Conservation (phyloP, 2,797 vertebrate genomes). For the Coilia nasus region DNA sequence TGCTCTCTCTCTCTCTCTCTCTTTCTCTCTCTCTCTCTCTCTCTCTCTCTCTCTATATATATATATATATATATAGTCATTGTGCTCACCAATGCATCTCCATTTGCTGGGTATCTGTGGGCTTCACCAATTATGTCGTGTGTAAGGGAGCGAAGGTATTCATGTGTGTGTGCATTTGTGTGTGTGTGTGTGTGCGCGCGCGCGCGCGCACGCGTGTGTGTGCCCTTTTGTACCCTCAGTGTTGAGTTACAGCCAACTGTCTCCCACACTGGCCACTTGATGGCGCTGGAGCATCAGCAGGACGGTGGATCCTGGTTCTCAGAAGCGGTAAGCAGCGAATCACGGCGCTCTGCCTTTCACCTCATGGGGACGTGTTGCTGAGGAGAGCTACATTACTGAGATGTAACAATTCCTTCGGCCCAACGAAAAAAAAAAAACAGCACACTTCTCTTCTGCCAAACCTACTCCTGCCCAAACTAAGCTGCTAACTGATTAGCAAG, state of each 20-base stretch:
- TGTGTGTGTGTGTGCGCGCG: slow-evolving; percentile 20
- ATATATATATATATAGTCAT: not conserved
- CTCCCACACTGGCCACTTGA: slow-evolving; percentile 48
- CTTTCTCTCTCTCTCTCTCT: not conserved
- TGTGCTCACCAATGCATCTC: slow-evolving; percentile 14
- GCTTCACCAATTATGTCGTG: slow-evolving; percentile 36
- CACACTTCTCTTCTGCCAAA: not conserved
- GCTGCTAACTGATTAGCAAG: not conserved
- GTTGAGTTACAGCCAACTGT: not conserved
- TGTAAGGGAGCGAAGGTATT: not conserved
- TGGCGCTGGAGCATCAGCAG: slow-evolving; percentile 53
- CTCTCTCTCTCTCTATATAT: not conserved
- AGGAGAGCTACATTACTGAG: slow-evolving; percentile 39
- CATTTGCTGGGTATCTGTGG: slow-evolving; percentile 20
- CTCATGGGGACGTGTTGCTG: slow-evolving; percentile 20
- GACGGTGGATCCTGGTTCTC: not conserved
- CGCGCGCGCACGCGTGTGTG: not conserved
- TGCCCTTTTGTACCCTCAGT: not conserved
- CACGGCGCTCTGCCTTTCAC: not conserved
- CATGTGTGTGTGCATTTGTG: slow-evolving; percentile 9
- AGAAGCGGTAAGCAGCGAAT: not conserved
- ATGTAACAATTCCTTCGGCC: slow-evolving; percentile 11
- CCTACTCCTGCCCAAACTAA: not conserved
- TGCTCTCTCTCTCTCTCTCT: not conserved
- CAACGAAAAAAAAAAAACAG: not conserved